Evolutionary conservation across 2,113 vertebrate genomes (phyloP).

Genomic region (Caracal caracal): DNA sequence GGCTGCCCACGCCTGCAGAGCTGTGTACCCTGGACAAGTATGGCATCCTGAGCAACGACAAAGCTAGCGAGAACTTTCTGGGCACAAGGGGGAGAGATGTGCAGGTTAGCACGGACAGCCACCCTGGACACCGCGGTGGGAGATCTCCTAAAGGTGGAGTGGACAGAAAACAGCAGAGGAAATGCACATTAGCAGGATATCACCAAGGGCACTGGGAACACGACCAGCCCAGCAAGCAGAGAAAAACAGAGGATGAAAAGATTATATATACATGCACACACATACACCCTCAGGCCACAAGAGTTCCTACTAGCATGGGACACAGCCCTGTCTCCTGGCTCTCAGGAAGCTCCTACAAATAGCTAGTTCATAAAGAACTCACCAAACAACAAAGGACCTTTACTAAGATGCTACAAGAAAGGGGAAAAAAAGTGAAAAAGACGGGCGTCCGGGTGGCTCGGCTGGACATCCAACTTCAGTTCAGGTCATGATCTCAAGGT

Average conservation of each 20-base stretch:
- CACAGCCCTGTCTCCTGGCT: not conserved
- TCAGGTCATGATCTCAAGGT: too few relatives aligned
- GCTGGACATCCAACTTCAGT: too few relatives aligned
- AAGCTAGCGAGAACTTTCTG: not conserved
- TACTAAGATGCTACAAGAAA: not conserved
- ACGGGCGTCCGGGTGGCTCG: not conserved
- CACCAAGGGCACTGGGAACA: not conserved
- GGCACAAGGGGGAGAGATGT: not conserved
- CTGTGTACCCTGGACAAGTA: accelerated
- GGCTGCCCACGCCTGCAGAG: not conserved
- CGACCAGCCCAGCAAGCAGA: not conserved
- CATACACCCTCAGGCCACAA: not conserved
- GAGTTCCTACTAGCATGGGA: not conserved
- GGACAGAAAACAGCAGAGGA: not conserved
- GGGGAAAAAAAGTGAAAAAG: not conserved
- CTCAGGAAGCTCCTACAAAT: not conserved
- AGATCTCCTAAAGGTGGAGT: too few relatives aligned
- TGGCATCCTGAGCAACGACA: not conserved
- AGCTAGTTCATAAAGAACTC: not conserved
- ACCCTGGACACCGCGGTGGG: not conserved
- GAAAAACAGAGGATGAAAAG: not conserved
- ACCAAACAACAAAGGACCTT: not conserved
- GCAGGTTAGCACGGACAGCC: not conserved
- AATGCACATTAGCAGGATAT: not conserved
- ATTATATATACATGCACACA: not conserved